These are phyloP conservation scores for Pogonognathellus flavescens DNA, from an alignment of 1,140 invertebrate genomes.

Conservation along the genomic window DNA sequence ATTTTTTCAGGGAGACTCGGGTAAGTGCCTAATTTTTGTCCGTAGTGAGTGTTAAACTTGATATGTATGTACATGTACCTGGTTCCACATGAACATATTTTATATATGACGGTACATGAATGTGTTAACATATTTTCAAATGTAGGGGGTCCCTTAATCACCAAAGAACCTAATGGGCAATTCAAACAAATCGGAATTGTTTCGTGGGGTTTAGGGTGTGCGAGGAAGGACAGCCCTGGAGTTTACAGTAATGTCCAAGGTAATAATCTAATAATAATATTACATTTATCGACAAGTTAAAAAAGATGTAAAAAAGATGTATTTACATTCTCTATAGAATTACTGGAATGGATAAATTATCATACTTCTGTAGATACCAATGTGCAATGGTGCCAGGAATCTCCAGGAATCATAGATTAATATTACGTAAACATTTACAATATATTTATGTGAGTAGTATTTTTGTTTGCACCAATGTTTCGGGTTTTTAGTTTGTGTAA, in stretches of 20 bases:
- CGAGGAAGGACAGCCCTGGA: not conserved
- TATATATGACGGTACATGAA: not conserved
- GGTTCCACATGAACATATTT: not conserved
- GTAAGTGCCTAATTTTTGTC: too few species aligned
- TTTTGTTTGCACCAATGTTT: too few species aligned
- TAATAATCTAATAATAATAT: not conserved
- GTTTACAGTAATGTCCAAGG: slow-evolving; percentile 1
- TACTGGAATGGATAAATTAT: not conserved
- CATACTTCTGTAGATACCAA: not conserved
- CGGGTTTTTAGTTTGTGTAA: too few species aligned
- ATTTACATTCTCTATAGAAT: not conserved
- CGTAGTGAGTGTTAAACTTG: too few species aligned
- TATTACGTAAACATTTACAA: too few species aligned
- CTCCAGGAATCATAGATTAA: not conserved
- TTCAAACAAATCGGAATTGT: not conserved
- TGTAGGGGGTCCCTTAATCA: not conserved
- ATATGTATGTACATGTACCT: too few species aligned
- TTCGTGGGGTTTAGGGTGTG: not conserved
- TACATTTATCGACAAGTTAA: too few species aligned
- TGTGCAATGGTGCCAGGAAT: not conserved
- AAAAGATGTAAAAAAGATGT: too few species aligned
- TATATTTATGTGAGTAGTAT: too few species aligned
- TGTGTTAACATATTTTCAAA: not conserved
- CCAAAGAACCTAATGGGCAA: not conserved
- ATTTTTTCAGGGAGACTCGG: not conserved